Evolutionary conservation across 1,140 invertebrate species (phyloP), one percentile per base, ranked within the genome.

Genomic region (Halesus radiatus): DNA sequence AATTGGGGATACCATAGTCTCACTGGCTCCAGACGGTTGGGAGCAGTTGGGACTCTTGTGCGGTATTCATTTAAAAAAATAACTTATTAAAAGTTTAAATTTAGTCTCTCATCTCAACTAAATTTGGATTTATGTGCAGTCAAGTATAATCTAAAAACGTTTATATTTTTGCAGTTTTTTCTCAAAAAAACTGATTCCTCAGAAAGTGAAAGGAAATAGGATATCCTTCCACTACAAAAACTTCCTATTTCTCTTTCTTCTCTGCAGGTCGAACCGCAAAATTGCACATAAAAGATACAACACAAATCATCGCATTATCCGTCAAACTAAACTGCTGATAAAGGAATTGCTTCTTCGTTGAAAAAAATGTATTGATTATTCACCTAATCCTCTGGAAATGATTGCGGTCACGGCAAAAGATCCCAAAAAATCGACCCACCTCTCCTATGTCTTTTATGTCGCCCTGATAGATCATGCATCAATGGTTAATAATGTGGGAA

Each of bases 281-380:
- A 72, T 72, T 23, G 37, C 20, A 22, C 68, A 72, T 45, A 50
- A 26, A 23, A 53, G 68, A 72, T 15, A 52, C 18, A 23, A 72
- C 15, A 72, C 5, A 72, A 18, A 15, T 10, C 68, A n/a, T 52
- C n/a, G 20, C 45, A 72, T 72, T 72, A 72, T 72, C 68, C 68
- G 10, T 4, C 68, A 22, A 20, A 22, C 68, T 20, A 53, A 23
- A 72, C 22, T 52, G 13, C 10, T 15, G 8, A 72, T 72, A 52
- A 72, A 52, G 22, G 68, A 72, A 22, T 54, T 20, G 16, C 50
- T 72, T 72, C 68, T 50, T 72, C 37, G 45, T 37, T 37, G 18
- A 10, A 72, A 72, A 72, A 72, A 72, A 13, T 15, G 20, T 72
- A 72, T 72, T 72, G 68, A 72, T 72, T 72, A 45, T 45, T 45